Evolutionary conservation across 2,888 invertebrate species (phyloP), one percentile per base, ranked within the genome.

Genomic region (Galeruca laticollis): DNA sequence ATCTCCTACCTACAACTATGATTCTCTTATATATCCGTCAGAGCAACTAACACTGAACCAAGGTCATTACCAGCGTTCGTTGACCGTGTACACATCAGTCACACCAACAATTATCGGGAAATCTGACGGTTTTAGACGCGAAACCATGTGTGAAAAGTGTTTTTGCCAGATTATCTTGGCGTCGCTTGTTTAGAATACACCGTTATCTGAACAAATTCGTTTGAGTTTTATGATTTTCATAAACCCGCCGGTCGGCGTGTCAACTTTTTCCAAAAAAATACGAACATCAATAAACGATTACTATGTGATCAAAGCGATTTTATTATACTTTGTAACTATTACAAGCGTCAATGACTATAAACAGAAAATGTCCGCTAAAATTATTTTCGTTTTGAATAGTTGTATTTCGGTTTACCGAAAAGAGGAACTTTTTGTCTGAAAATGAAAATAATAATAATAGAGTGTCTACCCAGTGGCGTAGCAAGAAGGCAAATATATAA

Each of bases 31-130:
- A 35, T 18, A 47, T 47, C 35, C 56, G 54, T 31, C 54, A 54
- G 54, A 54, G 54, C 26, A 57, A 18, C 56, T 33, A 35, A 57
- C 18, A 57, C 56, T 33, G 35, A 35, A 35, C 21, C 56, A 57
- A 47, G 47, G 47, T 47, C 47, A 47, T 47, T 15, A 47, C 47
- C 47, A 47, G 47, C 47, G 47, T 47, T 47, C 47, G 47, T 47
- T 47, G 47, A 47, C 47, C 47, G 47, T 47, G 18, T 47, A 54
- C 63, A 18, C 52, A 26, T 40, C 52, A 69, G 69, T 69, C 69
- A 69, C 52, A 56, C 65, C 65, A 47, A 69, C 64, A 69, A 69
- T 69, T 69, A 69, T 69, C 69, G 69, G 65, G 64, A 69, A 69
- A 69, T 69, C 69, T 65, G 69, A 65, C 66, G 66, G 66, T 66